Evolutionary conservation across 2,888 invertebrate species (phyloP), one percentile per base, ranked within the genome.

Genomic region (Syrphus vitripennis): DNA sequence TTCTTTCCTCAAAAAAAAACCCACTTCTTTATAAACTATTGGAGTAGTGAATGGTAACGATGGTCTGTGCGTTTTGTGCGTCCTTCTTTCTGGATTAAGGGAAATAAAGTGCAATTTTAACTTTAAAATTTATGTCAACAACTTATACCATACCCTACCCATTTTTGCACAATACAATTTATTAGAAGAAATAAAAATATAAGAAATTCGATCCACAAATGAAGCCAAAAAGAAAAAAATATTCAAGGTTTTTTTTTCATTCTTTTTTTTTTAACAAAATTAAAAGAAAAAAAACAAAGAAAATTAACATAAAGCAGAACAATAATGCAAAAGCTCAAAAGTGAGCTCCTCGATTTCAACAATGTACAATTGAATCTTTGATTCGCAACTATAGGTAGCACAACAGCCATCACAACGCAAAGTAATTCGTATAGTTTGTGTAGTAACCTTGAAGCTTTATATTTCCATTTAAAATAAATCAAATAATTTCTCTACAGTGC

Each of bases 401-500:
- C 16, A 40, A 57, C 29, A 61, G 19, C 48, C 24, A 40, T 31
- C n/a, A 40, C n/a, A 61, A 10, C 63, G 67, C 57, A 70, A 42
- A 72, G 37, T 76, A 59, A 84, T 84, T 76, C 45, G 53, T 42
- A 16, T 16, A 21, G 45, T n/a, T 45, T 9, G 45, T 65, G 45
- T 34, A 59, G 14, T 63, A 78, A 78, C 86, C 86, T 82, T 86
- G 72, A 70, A 59, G 77, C 50, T 74, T 84, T 77, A 72, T 81
- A 70, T 81, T 76, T 81, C 67, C 77, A 86, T 70, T 77, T 86
- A 40, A 63, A 82, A 82, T 82, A 82, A 86, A 82, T 86, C 82
- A 82, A 86, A 86, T 53, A 82, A 74, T 86, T 86, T 82, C 86
- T 82, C 82, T 76, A 16, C 53, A n/a, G n/a, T n/a, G n/a, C n/a